Percentiles rank a stretch among this genome's conserved stretches.
Evolutionary conservation across 2,797 vertebrate genomes (phyloP).

Genomic region (Sus cebifrons): DNA sequence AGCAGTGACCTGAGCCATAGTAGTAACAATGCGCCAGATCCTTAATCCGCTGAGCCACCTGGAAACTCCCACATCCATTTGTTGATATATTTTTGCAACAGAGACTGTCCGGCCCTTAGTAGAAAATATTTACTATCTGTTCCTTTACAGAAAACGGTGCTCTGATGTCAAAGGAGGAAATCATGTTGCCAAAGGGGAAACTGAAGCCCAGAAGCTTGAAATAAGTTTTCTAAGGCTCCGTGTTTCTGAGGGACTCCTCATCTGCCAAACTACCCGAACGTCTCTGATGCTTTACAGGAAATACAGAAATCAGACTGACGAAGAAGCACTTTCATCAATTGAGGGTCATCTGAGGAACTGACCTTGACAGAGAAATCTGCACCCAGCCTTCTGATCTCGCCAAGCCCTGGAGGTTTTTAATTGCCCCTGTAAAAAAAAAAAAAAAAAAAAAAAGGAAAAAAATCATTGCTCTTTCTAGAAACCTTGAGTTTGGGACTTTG

Average conservation of each 20-base stretch:
- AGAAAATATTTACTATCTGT: background rate
- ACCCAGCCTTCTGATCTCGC: background rate
- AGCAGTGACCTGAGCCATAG: no score
- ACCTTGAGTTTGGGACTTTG: constrained; percentile 73
- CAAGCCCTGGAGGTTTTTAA: background rate
- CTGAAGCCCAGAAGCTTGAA: background rate
- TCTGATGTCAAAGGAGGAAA: background rate
- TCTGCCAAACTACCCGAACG: background rate
- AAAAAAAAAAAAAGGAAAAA: background rate
- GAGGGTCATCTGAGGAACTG: background rate
- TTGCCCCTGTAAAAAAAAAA: constrained; percentile 45
- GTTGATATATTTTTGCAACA: background rate
- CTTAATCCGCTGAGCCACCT: background rate
- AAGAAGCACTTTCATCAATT: background rate
- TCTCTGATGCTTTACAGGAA: background rate
- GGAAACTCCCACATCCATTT: background rate
- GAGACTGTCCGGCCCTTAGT: background rate
- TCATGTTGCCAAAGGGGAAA: background rate
- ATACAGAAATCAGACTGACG: background rate
- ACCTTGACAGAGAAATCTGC: background rate
- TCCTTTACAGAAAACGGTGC: background rate
- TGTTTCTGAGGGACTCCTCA: background rate
- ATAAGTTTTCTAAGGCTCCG: background rate
- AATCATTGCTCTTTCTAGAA: background rate
- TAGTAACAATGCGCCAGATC: no score